Base-by-base conservation (phyloP, 2,888 invertebrate species). In the Leistus spinibarbis region DNA sequence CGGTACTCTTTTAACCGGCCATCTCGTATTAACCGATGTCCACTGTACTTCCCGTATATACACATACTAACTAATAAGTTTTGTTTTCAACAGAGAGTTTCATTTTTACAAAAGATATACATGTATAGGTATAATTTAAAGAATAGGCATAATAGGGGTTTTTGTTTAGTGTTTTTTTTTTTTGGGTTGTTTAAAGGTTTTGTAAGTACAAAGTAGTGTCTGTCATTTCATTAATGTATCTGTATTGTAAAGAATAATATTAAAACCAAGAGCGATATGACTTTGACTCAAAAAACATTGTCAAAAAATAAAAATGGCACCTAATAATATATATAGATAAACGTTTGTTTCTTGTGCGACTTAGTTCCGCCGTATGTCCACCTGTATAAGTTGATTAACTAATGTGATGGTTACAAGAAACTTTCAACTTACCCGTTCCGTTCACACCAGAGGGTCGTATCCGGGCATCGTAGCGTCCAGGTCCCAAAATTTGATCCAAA, bases 361-460 rank as follows among this genome's bases (percentile, higher is more conserved):
- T 40, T 13, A 40, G 40, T 40, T 40, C 40, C 40, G 40, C 19
- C 16, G 57, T 40, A 67, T 27, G 40, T 73, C 67, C 73, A 56
- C 73, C 40, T 73, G 73, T 67, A 60, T 40, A 40, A 40, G 40
- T 40, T 73, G 40, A 40, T 40, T 40, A 60, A 72, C 24, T 56
- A 66, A 24, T 66, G 66, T 72, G 63, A 71, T 64, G 40, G 7
- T 40, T 40, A 40, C 40, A 40, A 40, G 40, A 13, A 40, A 65
- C 20, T 24, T 27, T 19, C 27, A 62, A 77, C 91, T 91, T 89
- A 96, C 96, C 96, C 91, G 96, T 96, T 85, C 95, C 96, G 86
- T 97, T 96, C 86, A 95, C 92, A 81, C 97, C 97, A 73, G 95
- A 95, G 71, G 97, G 97, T 84, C 97, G 89, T 85, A 97, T 97